Conservation (phyloP, 1,140 invertebrate species). For the Wasmannia auropunctata region DNA sequence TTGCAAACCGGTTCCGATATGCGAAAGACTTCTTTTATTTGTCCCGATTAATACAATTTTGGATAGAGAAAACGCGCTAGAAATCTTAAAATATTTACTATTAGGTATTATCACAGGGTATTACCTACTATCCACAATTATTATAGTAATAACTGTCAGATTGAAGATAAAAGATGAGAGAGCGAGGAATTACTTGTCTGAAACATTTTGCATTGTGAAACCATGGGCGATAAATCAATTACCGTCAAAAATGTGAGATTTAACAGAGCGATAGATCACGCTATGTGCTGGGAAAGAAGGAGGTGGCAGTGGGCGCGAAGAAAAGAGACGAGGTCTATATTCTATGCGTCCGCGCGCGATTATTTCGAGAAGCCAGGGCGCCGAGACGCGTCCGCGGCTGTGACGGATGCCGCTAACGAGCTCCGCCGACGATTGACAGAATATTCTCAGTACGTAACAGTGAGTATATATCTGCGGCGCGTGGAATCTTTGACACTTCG, state of each 20-base stretch:
- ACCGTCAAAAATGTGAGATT: background rate
- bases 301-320: background rate
- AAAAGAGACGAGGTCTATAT: conserved; percentile 52
- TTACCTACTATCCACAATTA: too few species aligned
- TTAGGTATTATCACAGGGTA: background rate
- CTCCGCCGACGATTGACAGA: conserved; percentile 80
- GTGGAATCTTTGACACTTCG: conserved; percentile 50
- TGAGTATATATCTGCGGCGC: conserved; percentile 27
- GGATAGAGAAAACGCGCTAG: background rate
- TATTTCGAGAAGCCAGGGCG: conserved; percentile 79
- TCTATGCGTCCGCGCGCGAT: conserved; percentile 70
- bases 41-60: background rate
- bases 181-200: background rate
- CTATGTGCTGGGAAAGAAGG: conserved; percentile 1
- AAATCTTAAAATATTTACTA: background rate
- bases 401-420: conserved; percentile 80
- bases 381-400: conserved; percentile 61
- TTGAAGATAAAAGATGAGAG: background rate
- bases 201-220: background rate
- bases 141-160: too few species aligned
- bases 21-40: background rate
- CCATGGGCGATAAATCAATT: background rate
- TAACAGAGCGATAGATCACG: background rate
- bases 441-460: conserved; percentile 78
- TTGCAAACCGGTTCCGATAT: too few species aligned